Conservation (phyloP, 2,113 vertebrate species). For the Lichenostomus cassidix region DNA sequence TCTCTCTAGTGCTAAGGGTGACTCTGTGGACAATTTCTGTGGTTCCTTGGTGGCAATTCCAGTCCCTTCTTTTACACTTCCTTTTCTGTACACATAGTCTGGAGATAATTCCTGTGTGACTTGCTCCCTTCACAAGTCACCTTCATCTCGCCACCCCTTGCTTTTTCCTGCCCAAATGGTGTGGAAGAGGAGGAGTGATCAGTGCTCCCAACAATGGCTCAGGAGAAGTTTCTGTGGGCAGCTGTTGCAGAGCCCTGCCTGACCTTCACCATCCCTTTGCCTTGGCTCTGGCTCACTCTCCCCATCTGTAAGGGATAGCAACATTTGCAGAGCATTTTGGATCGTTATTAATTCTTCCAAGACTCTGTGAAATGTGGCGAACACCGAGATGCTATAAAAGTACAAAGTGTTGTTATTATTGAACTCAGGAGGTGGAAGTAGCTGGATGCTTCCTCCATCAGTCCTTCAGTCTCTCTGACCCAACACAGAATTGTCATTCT, state of each 20-base stretch:
- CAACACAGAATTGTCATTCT: neutral
- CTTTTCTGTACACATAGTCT: neutral
- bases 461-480: conserved; percentile 20
- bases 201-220: neutral
- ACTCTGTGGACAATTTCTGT: neutral
- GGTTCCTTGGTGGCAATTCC: neutral
- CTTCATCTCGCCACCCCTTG: neutral
- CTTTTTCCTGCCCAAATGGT: conserved; percentile 1
- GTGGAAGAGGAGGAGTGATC: neutral
- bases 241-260: neutral
- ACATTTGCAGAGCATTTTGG: conserved; percentile 44
- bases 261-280: conserved; percentile 43
- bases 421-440: conserved; percentile 35
- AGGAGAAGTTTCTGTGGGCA: conserved; percentile 2
- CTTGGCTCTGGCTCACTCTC: conserved; percentile 52
- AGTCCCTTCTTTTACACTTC: neutral
- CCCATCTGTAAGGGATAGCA: conserved; percentile 24
- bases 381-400: conserved; percentile 41
- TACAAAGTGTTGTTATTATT: conserved; percentile 45
- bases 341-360: conserved; percentile 29
- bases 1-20: neutral
- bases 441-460: neutral
- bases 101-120: neutral
- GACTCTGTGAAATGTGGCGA: conserved; percentile 33
- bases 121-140: neutral